Conservation (phyloP, 2,888 invertebrate genomes). For the Prosopocoilus inquinatus region DNA sequence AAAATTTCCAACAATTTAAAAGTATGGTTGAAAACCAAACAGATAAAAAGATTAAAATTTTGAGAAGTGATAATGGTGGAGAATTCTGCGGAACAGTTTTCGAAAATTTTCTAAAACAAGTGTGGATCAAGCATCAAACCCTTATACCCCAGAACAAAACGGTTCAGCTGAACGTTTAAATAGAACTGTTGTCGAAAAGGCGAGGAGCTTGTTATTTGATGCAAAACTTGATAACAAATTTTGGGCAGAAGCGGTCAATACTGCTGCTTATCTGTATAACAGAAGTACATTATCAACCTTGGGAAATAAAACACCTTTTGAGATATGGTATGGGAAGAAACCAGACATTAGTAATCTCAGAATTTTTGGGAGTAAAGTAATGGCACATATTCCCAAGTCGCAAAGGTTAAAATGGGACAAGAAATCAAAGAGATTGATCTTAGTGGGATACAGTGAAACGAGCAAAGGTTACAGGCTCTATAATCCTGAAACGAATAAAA, state of each 20-base stretch:
- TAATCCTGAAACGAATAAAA: slow-evolving; percentile 11
- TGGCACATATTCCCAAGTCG: slow-evolving; percentile 1
- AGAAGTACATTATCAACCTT: slow-evolving; percentile 29
- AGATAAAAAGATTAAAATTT: slow-evolving; percentile 30
- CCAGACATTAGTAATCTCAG: background rate
- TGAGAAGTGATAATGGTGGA: slow-evolving; percentile 33
- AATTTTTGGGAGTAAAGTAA: background rate
- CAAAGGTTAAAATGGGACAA: slow-evolving; percentile 12
- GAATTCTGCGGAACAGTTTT: slow-evolving; percentile 25
- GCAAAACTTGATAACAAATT: slow-evolving; percentile 30
- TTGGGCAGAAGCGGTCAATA: slow-evolving; percentile 34
- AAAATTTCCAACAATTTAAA: slow-evolving; percentile 33
- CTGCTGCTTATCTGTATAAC: slow-evolving; percentile 7
- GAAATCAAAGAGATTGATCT: slow-evolving; percentile 13
- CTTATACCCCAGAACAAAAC: slow-evolving; percentile 37
- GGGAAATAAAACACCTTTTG: slow-evolving; percentile 14
- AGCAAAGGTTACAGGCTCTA: slow-evolving; percentile 22
- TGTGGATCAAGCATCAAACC: slow-evolving; percentile 36
- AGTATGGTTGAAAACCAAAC: slow-evolving; percentile 34
- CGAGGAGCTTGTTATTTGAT: slow-evolving; percentile 24
- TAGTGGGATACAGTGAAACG: slow-evolving; percentile 19
- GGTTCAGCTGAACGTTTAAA: slow-evolving; percentile 29
- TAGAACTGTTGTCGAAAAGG: slow-evolving; percentile 30
- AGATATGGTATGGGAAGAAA: slow-evolving; percentile 35
- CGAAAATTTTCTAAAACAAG: slow-evolving; percentile 23